These are phyloP conservation scores for Aspidiotus rigidus DNA, from an alignment of 2,888 invertebrate species.

Conservation along the genomic window DNA sequence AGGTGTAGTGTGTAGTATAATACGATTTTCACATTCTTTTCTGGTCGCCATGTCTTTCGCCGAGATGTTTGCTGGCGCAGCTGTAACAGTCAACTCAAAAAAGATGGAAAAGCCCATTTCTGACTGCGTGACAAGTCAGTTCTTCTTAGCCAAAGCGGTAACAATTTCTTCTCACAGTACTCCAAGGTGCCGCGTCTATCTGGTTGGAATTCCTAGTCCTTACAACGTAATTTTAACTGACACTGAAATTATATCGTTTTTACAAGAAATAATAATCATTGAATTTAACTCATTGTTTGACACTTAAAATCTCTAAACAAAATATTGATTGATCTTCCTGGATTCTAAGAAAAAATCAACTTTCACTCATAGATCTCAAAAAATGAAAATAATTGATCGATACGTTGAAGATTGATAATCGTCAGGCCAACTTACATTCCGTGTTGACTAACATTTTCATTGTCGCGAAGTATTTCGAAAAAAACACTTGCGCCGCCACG, in stretches of 20 bases:
- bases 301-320: not conserved
- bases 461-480: no score
- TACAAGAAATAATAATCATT: conserved; percentile 1
- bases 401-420: not conserved
- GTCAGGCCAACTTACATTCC: no score
- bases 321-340: not conserved
- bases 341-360: not conserved
- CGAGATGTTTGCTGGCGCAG: conserved; percentile 1
- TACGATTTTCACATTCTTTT: no score
- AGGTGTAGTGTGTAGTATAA: no score
- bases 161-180: conserved; percentile 1
- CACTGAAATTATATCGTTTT: not conserved
- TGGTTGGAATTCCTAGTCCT: not conserved
- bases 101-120: conserved; percentile 2
- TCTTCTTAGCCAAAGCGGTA: not conserved
- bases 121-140: not conserved
- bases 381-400: conserved; percentile 1
- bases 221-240: not conserved
- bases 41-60: not conserved
- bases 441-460: no score
- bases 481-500: no score
- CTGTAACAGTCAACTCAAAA: not conserved
- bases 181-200: not conserved
- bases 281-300: conserved; percentile 1
- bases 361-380: not conserved